Evolutionary conservation across 2,888 invertebrate genomes (phyloP), one percentile per base, ranked within the genome.

Genomic region (Harpagoxenus sublaevis): DNA sequence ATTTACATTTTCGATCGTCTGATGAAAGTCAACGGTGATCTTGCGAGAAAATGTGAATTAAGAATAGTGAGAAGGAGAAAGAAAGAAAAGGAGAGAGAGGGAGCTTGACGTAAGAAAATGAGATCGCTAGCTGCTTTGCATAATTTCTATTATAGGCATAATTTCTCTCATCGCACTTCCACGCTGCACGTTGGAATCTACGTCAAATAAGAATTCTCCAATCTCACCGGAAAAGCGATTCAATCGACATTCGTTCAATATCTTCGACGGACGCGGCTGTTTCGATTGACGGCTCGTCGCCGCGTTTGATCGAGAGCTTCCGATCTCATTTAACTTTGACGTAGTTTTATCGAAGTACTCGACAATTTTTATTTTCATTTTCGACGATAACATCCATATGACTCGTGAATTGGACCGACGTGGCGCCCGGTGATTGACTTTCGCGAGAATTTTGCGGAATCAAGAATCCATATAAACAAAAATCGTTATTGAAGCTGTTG

Each of bases 321-420:
- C 48, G 73, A 81, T 81, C 73, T 71, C 73, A 73, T 60, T 81
- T 81, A 81, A 48, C 73, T 73, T 48, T 15, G 18, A 81, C 78
- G 60, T 73, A 31, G 48, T 71, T 73, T 81, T 73, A 81, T 62
- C 79, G 23, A 55, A 35, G 35, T 48, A 12, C 71, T 79, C 23
- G 71, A 60, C 57, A 71, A 62, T 60, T 81, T 81, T 81, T 71
- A 81, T 71, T 81, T 81, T 70, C 18, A 79, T 63, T 60, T 31
- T 39, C 39, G 48, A 51, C 15, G 48, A 81, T 35, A 51, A 10
- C 12, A 10, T 23, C 23, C 15, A 12, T 4, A 71, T 79, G 35
- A 45, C 5, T 57, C 12, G 28, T 53, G 71, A 57, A 71, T 57
- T 57, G 71, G 45, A 60, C 23, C 73, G 12, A 28, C 48, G 48